Conservation (phyloP, 53 echinoderm and acorn worm species). For the Zoroaster sp. region DNA sequence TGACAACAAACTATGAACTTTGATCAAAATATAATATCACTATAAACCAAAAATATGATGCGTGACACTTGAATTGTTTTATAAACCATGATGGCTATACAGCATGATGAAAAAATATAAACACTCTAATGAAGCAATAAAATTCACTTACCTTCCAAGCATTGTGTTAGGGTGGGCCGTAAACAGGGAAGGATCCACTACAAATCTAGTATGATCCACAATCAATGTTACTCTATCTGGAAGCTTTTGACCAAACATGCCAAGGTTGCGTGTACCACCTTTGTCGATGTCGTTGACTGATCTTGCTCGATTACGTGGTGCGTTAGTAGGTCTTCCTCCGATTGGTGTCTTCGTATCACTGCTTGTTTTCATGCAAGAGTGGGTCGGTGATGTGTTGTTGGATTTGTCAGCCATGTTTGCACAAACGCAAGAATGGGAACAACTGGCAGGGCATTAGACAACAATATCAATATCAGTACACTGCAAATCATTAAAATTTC, state of each 20-base stretch:
- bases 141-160: conserved; percentile 83
- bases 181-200: conserved; percentile 87
- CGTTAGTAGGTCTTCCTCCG: background rate
- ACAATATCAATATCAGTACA: background rate
- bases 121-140: background rate
- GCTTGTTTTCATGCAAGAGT: conserved; percentile 82
- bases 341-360: background rate
- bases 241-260: conserved; percentile 55
- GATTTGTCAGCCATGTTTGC: conserved; percentile 68
- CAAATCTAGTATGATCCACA: conserved; percentile 93
- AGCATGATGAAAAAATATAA: background rate
- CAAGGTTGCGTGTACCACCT: conserved; percentile 63
- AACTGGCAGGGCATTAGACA: background rate
- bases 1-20: conserved; percentile 2
- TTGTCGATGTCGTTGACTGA: conserved; percentile 37
- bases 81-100: too few species aligned
- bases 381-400: conserved; percentile 77
- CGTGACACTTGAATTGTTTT: too few species aligned
- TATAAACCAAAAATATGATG: background rate
- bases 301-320: conserved; percentile 37
- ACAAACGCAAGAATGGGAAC: conserved; percentile 51
- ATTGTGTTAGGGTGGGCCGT: conserved; percentile 97
- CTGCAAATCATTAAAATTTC: too few species aligned
- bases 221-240: conserved; percentile 92
- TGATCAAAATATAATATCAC: background rate